Conservation (phyloP, 2,797 vertebrate species). For the Ammospiza maritima region DNA sequence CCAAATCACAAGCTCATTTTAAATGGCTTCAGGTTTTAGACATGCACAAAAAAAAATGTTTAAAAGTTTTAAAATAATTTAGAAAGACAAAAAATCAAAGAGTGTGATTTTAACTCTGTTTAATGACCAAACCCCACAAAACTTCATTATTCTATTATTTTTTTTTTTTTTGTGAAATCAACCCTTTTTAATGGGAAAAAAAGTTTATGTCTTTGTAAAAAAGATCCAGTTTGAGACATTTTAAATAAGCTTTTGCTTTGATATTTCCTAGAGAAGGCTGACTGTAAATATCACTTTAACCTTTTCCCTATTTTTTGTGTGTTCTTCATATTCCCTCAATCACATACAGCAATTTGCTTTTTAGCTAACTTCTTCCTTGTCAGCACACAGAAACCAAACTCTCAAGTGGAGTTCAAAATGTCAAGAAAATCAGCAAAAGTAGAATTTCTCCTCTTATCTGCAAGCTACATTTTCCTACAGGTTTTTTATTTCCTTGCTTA, state of each 20-base stretch:
- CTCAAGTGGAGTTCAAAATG: not conserved
- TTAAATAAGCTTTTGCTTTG: slow-evolving; percentile 1
- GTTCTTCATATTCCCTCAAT: not conserved
- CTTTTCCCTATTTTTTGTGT: not conserved
- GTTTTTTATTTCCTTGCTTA: not conserved
- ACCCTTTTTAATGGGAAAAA: not conserved
- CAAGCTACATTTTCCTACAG: not conserved
- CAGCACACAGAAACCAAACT: not conserved
- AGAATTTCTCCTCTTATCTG: not conserved
- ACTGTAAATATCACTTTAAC: slow-evolving; percentile 4
- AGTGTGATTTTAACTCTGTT: not conserved
- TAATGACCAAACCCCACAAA: not conserved
- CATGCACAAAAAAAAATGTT: not conserved
- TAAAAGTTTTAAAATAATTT: not conserved
- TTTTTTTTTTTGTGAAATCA: not conserved
- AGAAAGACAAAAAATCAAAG: not conserved
- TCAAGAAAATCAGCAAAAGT: not conserved
- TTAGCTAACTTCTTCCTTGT: not conserved
- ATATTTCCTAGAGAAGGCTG: slow-evolving; percentile 24
- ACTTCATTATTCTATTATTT: not conserved
- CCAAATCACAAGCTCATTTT: not conserved
- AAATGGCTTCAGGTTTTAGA: not conserved
- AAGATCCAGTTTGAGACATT: not conserved
- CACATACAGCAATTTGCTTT: not conserved
- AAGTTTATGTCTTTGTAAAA: not conserved